Evolutionary conservation across 2,797 vertebrate genomes (phyloP), one percentile per base, ranked within the genome.

Genomic region (Columba guinea): DNA sequence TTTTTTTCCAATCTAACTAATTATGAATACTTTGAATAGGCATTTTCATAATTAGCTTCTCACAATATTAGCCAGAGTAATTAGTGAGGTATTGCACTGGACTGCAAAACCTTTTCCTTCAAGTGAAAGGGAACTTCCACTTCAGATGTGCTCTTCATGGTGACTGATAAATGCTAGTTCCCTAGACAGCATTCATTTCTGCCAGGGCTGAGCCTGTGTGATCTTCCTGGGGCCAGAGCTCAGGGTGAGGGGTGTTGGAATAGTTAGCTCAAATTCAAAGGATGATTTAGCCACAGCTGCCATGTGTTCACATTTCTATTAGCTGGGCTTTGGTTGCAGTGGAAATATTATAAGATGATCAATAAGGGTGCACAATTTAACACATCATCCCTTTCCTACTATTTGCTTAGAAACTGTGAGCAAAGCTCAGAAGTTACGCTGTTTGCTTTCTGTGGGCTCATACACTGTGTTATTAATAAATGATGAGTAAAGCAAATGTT

Each of bases 251-350:
- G 23, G 1, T 30, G 7, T 14, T 74, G n/a, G 13, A 77, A 52
- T 8, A 65, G 12, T 44, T 48, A 34, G 30, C 19, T 84, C 28
- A 63, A 37, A 93, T 51, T 67, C 26, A 90, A 90, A 86, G 90
- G 23, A 64, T n/a, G 26, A 39, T 70, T 77, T 73, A 46, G 37
- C 52, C 65, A 28, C 55, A 37, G 26, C 58, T 84, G 79, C 27
- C 10, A 4, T 0, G 0, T n/a, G 24, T 35, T 91, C 13, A 0
- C 35, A 18, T 34, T 79, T 74, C 13, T 21, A 30, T 59, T 55
- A 59, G 10, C 28, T 48, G 41, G 65, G 26, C 58, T 84, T 77
- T 59, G 55, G 15, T 63, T 84, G 69, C 55, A 75, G 12, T 37
- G 22, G 71, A 89, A 87, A 87, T 7, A 8, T 60, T 84, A 15